Conservation (phyloP, 2,797 vertebrate genomes). For the Parauchenoglanis punctatus region DNA sequence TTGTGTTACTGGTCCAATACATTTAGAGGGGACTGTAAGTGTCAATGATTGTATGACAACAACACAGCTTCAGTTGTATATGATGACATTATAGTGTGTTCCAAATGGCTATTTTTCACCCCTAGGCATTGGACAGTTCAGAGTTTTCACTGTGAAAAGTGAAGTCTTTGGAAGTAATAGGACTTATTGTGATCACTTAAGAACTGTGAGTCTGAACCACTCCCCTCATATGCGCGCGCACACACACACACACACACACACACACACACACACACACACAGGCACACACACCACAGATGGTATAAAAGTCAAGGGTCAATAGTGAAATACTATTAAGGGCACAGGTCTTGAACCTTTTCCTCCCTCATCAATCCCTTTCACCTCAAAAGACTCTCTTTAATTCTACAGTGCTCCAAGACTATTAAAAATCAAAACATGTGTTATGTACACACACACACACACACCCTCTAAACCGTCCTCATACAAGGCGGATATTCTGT, state of each 20-base stretch:
- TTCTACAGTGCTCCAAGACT: constrained; percentile 27
- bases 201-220: constrained; percentile 9
- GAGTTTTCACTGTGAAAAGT: not conserved
- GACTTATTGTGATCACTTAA: not conserved
- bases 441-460: constrained; percentile 18
- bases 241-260: constrained; percentile 5
- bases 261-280: not conserved
- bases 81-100: not conserved
- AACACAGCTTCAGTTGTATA: not conserved
- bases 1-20: too few relatives aligned
- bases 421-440: constrained; percentile 44
- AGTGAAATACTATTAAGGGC: constrained; percentile 28
- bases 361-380: constrained; percentile 29
- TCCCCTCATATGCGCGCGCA: not conserved
- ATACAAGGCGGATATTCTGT: constrained; percentile 15
- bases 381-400: constrained; percentile 33
- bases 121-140: not conserved
- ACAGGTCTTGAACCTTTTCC: constrained; percentile 39
- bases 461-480: not conserved
- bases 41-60: not conserved
- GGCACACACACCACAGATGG: constrained; percentile 19
- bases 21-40: not conserved
- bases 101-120: not conserved
- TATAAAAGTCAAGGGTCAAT: constrained; percentile 19
- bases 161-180: not conserved